Conservation (phyloP, 2,113 vertebrate species). For the Oryzias woworae region DNA sequence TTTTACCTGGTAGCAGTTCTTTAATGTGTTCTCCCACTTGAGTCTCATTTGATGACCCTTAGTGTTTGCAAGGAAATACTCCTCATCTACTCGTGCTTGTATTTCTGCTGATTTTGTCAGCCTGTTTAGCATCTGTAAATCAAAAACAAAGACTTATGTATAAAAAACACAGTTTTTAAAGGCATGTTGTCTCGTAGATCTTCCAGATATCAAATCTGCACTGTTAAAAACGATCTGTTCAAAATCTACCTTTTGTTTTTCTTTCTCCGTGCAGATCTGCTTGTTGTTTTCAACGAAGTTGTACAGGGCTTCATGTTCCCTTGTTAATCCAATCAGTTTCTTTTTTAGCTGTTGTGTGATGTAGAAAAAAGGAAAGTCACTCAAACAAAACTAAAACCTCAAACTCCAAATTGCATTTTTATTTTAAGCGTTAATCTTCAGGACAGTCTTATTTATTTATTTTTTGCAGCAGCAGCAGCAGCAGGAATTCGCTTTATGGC, state of each 20-base stretch:
- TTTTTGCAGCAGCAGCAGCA: too few species aligned
- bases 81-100: slow-evolving; percentile 81
- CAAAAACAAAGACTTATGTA: not conserved
- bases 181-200: too few species aligned
- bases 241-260: slow-evolving; percentile 81
- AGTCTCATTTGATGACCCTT: slow-evolving; percentile 82
- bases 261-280: slow-evolving; percentile 79
- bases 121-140: slow-evolving; percentile 82
- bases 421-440: too few species aligned
- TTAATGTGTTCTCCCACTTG: slow-evolving; percentile 86
- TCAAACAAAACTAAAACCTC: not conserved
- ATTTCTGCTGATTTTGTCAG: slow-evolving; percentile 85
- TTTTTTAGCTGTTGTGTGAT: slow-evolving; percentile 78
- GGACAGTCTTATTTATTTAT: too few species aligned
- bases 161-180: not conserved
- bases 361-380: not conserved
- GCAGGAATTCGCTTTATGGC: too few species aligned
- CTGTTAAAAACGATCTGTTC: not conserved
- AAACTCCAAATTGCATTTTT: not conserved
- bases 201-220: not conserved
- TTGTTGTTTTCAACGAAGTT: slow-evolving; percentile 84
- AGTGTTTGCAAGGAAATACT: slow-evolving; percentile 85
- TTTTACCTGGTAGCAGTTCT: slow-evolving; percentile 83
- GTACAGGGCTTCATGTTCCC: slow-evolving; percentile 84
- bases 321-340: slow-evolving; percentile 80